Evolutionary conservation across 2,888 invertebrate genomes (phyloP).

Genomic region (Hermaeophaga mercurialis): DNA sequence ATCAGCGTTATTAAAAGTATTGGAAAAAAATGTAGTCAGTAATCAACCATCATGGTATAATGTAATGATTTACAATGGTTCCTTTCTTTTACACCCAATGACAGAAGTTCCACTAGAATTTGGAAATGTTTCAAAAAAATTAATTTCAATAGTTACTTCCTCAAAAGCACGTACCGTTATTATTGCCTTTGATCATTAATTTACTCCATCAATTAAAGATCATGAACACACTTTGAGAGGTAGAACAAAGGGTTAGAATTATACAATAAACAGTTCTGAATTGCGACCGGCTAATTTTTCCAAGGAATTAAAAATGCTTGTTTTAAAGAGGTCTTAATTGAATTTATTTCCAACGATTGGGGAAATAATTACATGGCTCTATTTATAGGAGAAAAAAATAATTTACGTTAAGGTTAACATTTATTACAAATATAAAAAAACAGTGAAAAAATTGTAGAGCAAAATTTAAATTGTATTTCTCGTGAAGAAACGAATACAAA

Average conservation of each 20-base stretch:
- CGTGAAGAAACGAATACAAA: slow-evolving; percentile 34
- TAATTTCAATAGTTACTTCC: background rate
- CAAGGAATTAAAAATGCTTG: slow-evolving; percentile 24
- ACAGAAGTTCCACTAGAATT: slow-evolving; percentile 1
- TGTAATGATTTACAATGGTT: slow-evolving; percentile 21
- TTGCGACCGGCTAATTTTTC: slow-evolving; percentile 5
- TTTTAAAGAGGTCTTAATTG: slow-evolving; percentile 31
- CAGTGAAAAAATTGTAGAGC: slow-evolving; percentile 1
- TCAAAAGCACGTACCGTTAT: background rate
- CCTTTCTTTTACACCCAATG: slow-evolving; percentile 1
- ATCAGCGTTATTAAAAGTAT: slow-evolving; percentile 19
- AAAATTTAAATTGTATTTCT: slow-evolving; percentile 8
- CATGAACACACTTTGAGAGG: slow-evolving; percentile 1
- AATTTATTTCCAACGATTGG: slow-evolving; percentile 26
- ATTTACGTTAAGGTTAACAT: slow-evolving; percentile 27
- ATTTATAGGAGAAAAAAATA: background rate
- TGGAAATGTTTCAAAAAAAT: slow-evolving; percentile 1
- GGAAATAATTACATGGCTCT: slow-evolving; percentile 21
- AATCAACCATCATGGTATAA: slow-evolving; percentile 6
- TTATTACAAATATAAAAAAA: slow-evolving; percentile 27
- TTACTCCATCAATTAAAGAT: slow-evolving; percentile 3
- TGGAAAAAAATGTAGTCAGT: slow-evolving; percentile 12
- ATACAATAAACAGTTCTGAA: background rate
- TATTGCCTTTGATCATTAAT: slow-evolving; percentile 2
- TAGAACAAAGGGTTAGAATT: background rate